Conservation (phyloP, 1,140 invertebrate genomes). For the Zaprionus nigranus region DNA sequence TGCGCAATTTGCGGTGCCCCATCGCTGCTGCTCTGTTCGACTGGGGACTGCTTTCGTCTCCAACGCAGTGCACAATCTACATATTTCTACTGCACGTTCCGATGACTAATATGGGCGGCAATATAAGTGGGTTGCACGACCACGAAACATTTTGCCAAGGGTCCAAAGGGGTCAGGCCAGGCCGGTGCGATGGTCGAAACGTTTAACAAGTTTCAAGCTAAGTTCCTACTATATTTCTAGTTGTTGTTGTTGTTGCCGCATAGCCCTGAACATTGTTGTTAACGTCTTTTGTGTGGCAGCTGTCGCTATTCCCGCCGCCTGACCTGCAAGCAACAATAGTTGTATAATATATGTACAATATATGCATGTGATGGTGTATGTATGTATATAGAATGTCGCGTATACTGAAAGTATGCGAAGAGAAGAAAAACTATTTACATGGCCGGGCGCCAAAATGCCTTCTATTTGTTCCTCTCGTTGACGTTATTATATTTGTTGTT, state of each 20-base stretch:
- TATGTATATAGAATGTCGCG: background rate
- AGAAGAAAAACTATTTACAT: conserved; percentile 45
- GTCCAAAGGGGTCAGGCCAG: conserved; percentile 9
- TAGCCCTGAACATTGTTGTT: conserved; percentile 37
- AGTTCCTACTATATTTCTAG: conserved; percentile 5
- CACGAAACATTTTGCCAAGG: conserved; percentile 18
- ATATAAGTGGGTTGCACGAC: conserved; percentile 29
- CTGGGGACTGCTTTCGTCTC: conserved; percentile 23
- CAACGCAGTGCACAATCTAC: background rate
- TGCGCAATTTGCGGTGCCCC: conserved; percentile 37
- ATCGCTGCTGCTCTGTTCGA: conserved; percentile 30
- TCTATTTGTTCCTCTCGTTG: conserved; percentile 20
- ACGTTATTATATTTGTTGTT: background rate
- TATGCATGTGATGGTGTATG: conserved; percentile 1
- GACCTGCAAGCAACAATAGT: conserved; percentile 51
- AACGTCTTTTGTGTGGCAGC: conserved; percentile 51
- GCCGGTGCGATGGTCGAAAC: conserved; percentile 56
- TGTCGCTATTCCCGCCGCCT: conserved; percentile 47
- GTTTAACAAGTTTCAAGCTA: conserved; percentile 55
- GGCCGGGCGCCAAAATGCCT: conserved; percentile 51
- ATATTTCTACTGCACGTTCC: conserved; percentile 34
- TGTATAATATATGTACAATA: conserved; percentile 38
- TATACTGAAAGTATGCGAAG: conserved; percentile 13
- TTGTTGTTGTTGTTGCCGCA: conserved; percentile 33
- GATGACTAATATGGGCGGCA: conserved; percentile 36